Percentiles rank a stretch among this genome's conserved stretches.
Evolutionary conservation across 2,888 invertebrate genomes (phyloP).

Genomic region (Heliconius erato): DNA sequence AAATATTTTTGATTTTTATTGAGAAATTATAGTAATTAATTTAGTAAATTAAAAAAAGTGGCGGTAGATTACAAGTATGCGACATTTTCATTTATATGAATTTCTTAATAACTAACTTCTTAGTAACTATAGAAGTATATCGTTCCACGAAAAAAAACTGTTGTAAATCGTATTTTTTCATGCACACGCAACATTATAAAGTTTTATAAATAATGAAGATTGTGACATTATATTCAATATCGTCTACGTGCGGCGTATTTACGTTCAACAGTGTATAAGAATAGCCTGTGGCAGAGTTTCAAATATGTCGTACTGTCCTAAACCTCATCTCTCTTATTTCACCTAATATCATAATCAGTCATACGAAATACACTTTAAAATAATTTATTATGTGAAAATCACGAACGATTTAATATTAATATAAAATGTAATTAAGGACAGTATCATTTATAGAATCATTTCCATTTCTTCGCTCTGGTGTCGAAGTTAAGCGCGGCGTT

Average conservation of each 20-base stretch:
- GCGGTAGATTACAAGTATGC: not conserved
- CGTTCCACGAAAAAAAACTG: no score
- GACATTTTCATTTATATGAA: not conserved
- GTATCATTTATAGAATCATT: no score
- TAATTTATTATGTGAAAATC: not conserved
- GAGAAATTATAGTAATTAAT: no score
- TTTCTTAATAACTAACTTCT: no score
- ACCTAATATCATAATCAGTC: conserved; percentile 61
- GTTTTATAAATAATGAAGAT: conserved; percentile 45
- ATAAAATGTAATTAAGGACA: no score
- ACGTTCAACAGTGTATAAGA: conserved; percentile 72
- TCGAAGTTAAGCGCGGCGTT: no score
- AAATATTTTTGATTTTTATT: no score
- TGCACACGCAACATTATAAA: not conserved
- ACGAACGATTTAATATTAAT: not conserved
- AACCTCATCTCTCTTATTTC: conserved; percentile 71
- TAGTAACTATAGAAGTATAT: not conserved
- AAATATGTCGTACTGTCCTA: conserved; percentile 83
- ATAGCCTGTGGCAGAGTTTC: conserved; percentile 84
- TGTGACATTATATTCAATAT: conserved; percentile 36
- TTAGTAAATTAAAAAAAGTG: no score
- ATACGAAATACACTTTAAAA: not conserved
- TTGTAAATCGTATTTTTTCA: not conserved
- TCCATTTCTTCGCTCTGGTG: no score
- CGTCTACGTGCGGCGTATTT: conserved; percentile 68